A percentile compares a stretch with the other conserved stretches of the same genome.
Evolutionary conservation across 2,888 invertebrate genomes (phyloP).

Genomic region (Camponotus fellah): DNA sequence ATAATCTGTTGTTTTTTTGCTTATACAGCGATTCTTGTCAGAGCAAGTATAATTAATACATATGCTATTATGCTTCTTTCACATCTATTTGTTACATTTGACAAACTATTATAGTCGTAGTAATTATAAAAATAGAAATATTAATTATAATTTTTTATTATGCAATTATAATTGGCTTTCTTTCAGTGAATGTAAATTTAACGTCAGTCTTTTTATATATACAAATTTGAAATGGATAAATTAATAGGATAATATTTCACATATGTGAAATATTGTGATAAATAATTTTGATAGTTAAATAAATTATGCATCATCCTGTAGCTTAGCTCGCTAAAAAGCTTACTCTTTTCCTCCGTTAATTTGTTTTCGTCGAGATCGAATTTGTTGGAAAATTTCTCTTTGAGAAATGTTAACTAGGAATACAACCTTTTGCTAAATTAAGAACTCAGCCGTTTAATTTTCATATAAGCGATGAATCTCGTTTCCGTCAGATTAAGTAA

Average conservation of each 20-base stretch:
- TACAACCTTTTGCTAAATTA: conserved; percentile 46
- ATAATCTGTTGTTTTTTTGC: conserved; percentile 18
- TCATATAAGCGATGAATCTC: conserved; percentile 45
- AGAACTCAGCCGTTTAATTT: conserved; percentile 49
- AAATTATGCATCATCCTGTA: conserved; percentile 35
- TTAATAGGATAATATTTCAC: not conserved
- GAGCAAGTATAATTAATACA: not conserved
- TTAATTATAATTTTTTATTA: no score
- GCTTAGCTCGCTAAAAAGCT: not conserved
- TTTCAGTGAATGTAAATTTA: no score
- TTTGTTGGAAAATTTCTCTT: conserved; percentile 6
- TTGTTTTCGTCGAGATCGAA: conserved; percentile 11
- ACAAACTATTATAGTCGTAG: not conserved
- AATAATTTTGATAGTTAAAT: conserved; percentile 38
- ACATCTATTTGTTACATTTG: not conserved
- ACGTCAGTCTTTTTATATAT: not conserved
- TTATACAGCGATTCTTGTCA: not conserved
- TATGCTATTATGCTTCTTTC: not conserved
- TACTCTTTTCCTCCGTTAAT: conserved; percentile 37
- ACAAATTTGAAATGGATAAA: no score
- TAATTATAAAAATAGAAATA: no score
- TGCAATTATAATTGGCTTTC: no score
- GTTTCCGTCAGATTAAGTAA: not conserved
- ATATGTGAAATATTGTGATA: conserved; percentile 21
- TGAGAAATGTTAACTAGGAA: not conserved